Evolutionary conservation across 2,113 vertebrate species (phyloP).

Genomic region (Corvus cornix): DNA sequence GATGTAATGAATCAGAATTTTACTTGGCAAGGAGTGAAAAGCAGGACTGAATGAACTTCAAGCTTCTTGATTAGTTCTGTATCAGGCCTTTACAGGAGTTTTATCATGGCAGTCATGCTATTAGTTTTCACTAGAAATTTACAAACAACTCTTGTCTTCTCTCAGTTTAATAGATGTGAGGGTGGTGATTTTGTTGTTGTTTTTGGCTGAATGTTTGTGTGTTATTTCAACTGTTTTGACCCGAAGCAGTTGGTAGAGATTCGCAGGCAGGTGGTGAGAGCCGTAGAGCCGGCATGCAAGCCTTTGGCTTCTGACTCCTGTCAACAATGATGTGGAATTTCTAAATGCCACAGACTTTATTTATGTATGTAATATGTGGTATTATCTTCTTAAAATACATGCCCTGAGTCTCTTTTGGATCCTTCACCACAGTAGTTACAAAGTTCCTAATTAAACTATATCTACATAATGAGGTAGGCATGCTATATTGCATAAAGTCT

Average conservation of each 20-base stretch:
- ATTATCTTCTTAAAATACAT: background rate
- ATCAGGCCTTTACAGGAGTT: background rate
- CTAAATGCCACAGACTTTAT: slow-evolving; percentile 3
- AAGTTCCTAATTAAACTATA: background rate
- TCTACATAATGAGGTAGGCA: slow-evolving; percentile 18
- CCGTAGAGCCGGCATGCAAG: background rate
- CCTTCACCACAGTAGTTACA: background rate
- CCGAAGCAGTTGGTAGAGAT: background rate
- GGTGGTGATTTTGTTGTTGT: background rate
- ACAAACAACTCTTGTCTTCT: background rate
- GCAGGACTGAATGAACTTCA: background rate
- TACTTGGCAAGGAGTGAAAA: background rate
- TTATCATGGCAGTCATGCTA: background rate
- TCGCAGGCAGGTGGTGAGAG: background rate
- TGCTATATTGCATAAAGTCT: background rate
- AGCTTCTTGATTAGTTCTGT: background rate
- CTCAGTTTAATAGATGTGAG: background rate
- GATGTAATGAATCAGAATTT: background rate
- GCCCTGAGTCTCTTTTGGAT: slow-evolving; percentile 23
- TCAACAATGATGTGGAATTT: background rate
- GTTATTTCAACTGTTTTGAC: background rate
- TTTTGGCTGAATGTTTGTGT: background rate
- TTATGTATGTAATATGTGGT: background rate
- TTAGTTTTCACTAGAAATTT: background rate
- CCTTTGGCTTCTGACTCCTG: background rate